Base-by-base conservation (phyloP, 2,888 invertebrate genomes). In the Pardosa pseudoannulata region DNA sequence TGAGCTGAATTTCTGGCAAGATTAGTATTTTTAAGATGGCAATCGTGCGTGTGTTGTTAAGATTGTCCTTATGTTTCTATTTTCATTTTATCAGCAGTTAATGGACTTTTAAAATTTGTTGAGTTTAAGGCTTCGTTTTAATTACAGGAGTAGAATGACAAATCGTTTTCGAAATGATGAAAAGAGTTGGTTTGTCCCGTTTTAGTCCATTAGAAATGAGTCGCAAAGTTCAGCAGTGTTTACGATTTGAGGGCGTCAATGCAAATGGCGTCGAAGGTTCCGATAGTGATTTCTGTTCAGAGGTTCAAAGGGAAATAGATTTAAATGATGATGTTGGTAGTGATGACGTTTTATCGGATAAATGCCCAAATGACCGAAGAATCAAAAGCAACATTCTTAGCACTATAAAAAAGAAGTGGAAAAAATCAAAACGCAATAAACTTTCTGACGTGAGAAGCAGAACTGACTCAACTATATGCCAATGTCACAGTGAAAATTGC, bases 211-310 rank as follows among this genome's bases (percentile, higher is more conserved):
- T 79, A n/a, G 79, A 79, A 56, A 75, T 79, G 13, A 83, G 83
- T 70, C 82, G 83, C 16, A 83, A 74, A 67, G 79, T 81, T 27
- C 88, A 83, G 31, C 83, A 79, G 79, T 83, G 80, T 82, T 82
- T 79, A 78, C 76, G 87, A 68, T 73, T 78, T 65, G 87, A 82
- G 75, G 87, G 87, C 81, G 87, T 78, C 71, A 78, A 87, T 87
- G 72, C 87, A 87, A 87, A 87, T 86, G 88, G 88, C 81, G 79
- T 74, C 78, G 56, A 50, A 31, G 28, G 32, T 28, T 27, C 79
- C n/a, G 71, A 79, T 65, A 31, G 67, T 41, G 62, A 79, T 39
- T 36, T 36, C 32, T 28, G 64, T 41, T 23, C 62, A 13, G 73
- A 70, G 11, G 71, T 41, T 29, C n/a, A 50, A 23, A 68, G 27